phyloP scores from a whole-genome alignment of 2,797 vertebrate species.

The Nyctibius grandis region DNA sequence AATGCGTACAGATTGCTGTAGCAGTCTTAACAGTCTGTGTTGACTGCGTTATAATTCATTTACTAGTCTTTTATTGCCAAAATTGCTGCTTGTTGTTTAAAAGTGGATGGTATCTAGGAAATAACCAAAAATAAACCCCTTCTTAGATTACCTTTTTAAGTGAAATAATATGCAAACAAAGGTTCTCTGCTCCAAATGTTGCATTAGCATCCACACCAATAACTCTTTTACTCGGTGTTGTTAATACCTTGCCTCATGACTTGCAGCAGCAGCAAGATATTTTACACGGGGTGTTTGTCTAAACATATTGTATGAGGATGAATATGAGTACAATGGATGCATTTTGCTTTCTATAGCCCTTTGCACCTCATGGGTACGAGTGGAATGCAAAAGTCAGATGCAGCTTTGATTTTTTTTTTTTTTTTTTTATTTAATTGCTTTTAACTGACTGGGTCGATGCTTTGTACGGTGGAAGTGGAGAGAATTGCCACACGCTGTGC shows the following conservation, averaged over 20 bases:
- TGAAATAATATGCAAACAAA: neutral
- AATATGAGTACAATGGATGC: neutral
- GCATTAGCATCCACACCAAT: neutral
- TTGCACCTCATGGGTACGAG: accelerated
- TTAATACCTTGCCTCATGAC: neutral
- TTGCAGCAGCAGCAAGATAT: neutral
- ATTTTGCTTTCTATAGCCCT: neutral
- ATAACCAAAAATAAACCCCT: neutral
- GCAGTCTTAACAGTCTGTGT: neutral
- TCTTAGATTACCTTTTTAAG: neutral
- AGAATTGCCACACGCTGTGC: neutral
- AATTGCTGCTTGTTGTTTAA: neutral
- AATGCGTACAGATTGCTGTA: neutral
- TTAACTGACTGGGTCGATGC: neutral
- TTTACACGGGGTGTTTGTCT: neutral
- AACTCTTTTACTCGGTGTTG: neutral
- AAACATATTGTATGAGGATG: neutral
- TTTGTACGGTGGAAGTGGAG: neutral
- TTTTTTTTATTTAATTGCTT: neutral
- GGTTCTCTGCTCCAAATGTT: neutral
- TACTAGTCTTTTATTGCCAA: neutral
- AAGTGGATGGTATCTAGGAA: neutral
- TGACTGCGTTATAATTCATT: neutral
- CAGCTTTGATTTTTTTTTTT: neutral
- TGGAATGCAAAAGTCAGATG: neutral